A percentile compares a stretch with the other conserved stretches of the same genome.
phyloP scores from a whole-genome alignment of 2,797 vertebrate species.

The Melanotaenia maccullochi region DNA sequence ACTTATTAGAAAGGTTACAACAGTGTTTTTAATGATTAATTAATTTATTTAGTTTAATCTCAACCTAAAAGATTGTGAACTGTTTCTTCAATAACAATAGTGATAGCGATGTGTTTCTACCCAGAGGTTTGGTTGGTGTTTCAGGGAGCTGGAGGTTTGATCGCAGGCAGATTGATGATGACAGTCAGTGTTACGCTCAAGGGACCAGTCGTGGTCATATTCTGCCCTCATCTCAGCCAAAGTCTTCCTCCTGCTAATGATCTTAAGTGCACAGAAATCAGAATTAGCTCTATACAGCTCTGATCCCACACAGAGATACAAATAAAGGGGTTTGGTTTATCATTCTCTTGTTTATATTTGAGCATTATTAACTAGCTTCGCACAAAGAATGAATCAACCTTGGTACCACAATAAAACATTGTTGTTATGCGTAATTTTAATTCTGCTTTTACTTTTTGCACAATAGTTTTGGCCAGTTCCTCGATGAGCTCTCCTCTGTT shows the following conservation, averaged over 20 bases:
- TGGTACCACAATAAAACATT: conserved; percentile 2
- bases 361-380: neutral
- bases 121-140: conserved; percentile 80
- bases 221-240: conserved; percentile 77
- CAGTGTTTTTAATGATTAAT: neutral
- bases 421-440: neutral
- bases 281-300: conserved; percentile 9
- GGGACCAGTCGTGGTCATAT: conserved; percentile 79
- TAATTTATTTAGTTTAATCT: neutral
- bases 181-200: conserved; percentile 63
- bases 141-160: conserved; percentile 68
- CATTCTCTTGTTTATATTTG: neutral
- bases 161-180: conserved; percentile 44
- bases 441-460: conserved; percentile 87
- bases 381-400: neutral
- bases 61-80: neutral
- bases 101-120: conserved; percentile 67
- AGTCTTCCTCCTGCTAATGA: conserved; percentile 87
- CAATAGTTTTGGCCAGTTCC: conserved; percentile 91
- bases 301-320: neutral
- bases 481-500: conserved; percentile 92
- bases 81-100: neutral
- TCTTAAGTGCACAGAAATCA: conserved; percentile 74
- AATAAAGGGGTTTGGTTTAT: neutral
- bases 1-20: neutral